These are phyloP conservation scores for Helogale parvula DNA, from an alignment of 2,113 vertebrate genomes.

Conservation along the genomic window DNA sequence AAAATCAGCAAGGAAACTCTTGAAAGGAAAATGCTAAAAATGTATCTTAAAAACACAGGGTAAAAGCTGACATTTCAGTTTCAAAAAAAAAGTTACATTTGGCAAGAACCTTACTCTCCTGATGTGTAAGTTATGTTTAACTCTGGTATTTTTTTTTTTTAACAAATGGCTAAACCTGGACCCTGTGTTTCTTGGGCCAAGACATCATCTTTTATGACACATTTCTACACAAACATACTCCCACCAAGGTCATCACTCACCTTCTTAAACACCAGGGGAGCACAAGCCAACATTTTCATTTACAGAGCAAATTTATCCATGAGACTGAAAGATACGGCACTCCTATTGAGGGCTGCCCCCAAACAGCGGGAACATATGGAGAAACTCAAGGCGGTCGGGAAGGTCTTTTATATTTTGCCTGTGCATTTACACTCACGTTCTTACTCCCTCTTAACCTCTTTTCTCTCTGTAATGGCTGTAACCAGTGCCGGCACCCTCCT, in stretches of 20 bases:
- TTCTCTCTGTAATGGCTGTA: neutral
- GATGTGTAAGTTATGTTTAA: conserved; percentile 85
- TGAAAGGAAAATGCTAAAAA: conserved; percentile 85
- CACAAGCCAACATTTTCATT: conserved; percentile 76
- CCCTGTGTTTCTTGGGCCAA: conserved; percentile 83
- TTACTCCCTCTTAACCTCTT: conserved; percentile 64
- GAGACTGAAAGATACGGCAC: conserved; percentile 53
- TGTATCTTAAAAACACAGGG: conserved; percentile 82
- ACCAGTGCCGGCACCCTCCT: neutral
- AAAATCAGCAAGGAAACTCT: conserved; percentile 78
- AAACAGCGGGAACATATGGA: conserved; percentile 82
- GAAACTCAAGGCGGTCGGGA: conserved; percentile 77
- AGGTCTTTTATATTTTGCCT: conserved; percentile 70
- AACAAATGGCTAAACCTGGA: conserved; percentile 86
- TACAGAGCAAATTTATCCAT: conserved; percentile 69
- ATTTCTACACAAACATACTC: conserved; percentile 87
- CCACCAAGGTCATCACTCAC: conserved; percentile 86
- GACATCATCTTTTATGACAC: conserved; percentile 87
- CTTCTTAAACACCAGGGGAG: conserved; percentile 81
- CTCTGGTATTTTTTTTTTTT: conserved; percentile 82
- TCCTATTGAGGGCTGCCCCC: conserved; percentile 75
- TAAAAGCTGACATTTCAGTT: conserved; percentile 82
- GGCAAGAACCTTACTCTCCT: conserved; percentile 81
- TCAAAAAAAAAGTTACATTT: conserved; percentile 86
- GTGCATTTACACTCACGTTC: conserved; percentile 18